Evolutionary conservation across 2,797 vertebrate genomes (phyloP).

Genomic region (Megaceryle alcyon): DNA sequence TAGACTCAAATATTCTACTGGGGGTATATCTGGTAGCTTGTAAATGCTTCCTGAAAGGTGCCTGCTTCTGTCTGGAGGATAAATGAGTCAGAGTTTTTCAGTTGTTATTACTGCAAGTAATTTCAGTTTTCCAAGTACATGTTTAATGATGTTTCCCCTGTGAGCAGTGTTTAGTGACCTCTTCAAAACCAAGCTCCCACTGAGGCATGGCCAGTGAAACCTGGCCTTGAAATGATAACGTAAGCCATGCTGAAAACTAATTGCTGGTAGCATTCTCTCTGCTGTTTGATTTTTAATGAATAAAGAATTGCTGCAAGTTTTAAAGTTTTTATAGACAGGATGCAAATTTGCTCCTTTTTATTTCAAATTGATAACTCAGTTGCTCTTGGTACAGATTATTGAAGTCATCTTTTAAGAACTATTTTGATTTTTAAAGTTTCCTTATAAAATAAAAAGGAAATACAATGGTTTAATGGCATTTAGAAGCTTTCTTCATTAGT

Average conservation of each 20-base stretch:
- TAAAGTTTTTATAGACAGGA: background rate
- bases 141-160: slow-evolving; percentile 19
- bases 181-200: slow-evolving; percentile 7
- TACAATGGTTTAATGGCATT: background rate
- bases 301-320: background rate
- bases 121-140: background rate
- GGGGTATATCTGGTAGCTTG: background rate
- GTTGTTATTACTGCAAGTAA: background rate
- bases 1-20: background rate
- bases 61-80: background rate
- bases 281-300: slow-evolving; percentile 41
- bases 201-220: slow-evolving; percentile 37
- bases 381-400: background rate
- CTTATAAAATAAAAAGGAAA: slow-evolving; percentile 10
- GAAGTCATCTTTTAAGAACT: background rate
- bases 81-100: background rate
- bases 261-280: slow-evolving; percentile 20
- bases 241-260: background rate
- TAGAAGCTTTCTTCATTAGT: background rate
- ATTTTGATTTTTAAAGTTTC: background rate
- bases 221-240: slow-evolving; percentile 56
- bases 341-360: background rate
- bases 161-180: background rate
- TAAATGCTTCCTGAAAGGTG: background rate
- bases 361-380: background rate